A percentile compares a stretch with the other conserved stretches of the same genome.
These are phyloP conservation scores for Arenicola marina DNA, from an alignment of 2,888 invertebrate species.

Conservation along the genomic window DNA sequence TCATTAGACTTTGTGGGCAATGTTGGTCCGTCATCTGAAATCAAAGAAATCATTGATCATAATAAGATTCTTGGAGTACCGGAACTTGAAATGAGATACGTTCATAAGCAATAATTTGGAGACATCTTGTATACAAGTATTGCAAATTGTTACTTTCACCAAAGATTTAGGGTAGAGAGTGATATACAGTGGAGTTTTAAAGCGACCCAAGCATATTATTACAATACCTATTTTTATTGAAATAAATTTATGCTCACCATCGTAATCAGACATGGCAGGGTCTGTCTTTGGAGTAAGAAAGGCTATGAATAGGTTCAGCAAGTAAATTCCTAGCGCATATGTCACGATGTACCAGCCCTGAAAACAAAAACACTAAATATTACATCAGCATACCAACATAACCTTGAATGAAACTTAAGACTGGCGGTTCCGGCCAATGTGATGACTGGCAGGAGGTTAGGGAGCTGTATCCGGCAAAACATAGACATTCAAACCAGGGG, in stretches of 20 bases:
- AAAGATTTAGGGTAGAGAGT: neutral
- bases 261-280: constrained; percentile 76
- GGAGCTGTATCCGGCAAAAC: too few relatives aligned
- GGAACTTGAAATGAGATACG: too few relatives aligned
- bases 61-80: too few relatives aligned
- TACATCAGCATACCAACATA: too few relatives aligned
- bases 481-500: neutral
- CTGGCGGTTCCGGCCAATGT: too few relatives aligned
- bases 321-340: constrained; percentile 98
- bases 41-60: neutral
- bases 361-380: constrained; percentile 49
- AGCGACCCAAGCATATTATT: neutral
- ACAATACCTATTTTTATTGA: neutral
- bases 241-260: constrained; percentile 34
- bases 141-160: neutral
- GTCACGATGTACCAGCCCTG: constrained; percentile 99
- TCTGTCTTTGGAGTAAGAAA: constrained; percentile 99
- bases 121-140: neutral
- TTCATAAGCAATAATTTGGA: neutral
- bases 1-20: constrained; percentile 93
- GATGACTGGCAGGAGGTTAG: too few relatives aligned
- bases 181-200: too few relatives aligned
- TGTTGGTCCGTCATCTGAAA: constrained; percentile 82
- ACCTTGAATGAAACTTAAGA: too few relatives aligned
- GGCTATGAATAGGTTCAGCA: constrained; percentile 98